Percentiles rank a stretch among this genome's conserved stretches.
phyloP scores from a whole-genome alignment of 2,888 invertebrate genomes.

The Nemapogon koenigi region DNA sequence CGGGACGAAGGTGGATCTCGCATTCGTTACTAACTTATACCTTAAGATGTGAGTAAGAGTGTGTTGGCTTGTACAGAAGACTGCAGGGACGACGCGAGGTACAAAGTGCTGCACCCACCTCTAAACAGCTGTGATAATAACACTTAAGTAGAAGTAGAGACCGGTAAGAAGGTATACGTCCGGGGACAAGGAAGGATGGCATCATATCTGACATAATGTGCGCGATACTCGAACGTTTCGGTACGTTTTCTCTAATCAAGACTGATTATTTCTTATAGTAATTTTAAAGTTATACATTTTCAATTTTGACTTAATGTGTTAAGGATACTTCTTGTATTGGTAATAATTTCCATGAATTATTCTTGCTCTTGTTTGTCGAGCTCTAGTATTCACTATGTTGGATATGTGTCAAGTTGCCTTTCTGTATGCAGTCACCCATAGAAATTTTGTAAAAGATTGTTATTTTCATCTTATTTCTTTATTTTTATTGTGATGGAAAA shows the following conservation, averaged over 20 bases:
- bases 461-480: slow-evolving; percentile 45
- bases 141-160: slow-evolving; percentile 67
- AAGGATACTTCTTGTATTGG: slow-evolving; percentile 52
- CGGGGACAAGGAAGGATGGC: slow-evolving; percentile 60
- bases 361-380: slow-evolving; percentile 38
- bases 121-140: slow-evolving; percentile 68
- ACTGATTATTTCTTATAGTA: slow-evolving; percentile 67
- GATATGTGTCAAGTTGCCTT: slow-evolving; percentile 64
- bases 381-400: slow-evolving; percentile 58
- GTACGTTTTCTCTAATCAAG: slow-evolving; percentile 65
- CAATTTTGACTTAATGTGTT: slow-evolving; percentile 62
- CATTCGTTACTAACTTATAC: too few species aligned
- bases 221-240: slow-evolving; percentile 52
- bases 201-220: slow-evolving; percentile 67
- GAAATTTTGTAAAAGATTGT: slow-evolving; percentile 13
- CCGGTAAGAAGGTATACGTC: slow-evolving; percentile 65
- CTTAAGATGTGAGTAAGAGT: background rate
- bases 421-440: slow-evolving; percentile 56
- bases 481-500: slow-evolving; percentile 47
- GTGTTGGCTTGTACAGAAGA: background rate
- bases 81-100: slow-evolving; percentile 25
- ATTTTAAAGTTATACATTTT: slow-evolving; percentile 52
- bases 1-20: too few species aligned
- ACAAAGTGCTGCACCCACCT: slow-evolving; percentile 67
- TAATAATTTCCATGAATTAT: slow-evolving; percentile 46